Percentiles rank a stretch among this genome's conserved stretches.
phyloP scores from a whole-genome alignment of 2,888 invertebrate species.

The Marasmarcha lunaedactyla region DNA sequence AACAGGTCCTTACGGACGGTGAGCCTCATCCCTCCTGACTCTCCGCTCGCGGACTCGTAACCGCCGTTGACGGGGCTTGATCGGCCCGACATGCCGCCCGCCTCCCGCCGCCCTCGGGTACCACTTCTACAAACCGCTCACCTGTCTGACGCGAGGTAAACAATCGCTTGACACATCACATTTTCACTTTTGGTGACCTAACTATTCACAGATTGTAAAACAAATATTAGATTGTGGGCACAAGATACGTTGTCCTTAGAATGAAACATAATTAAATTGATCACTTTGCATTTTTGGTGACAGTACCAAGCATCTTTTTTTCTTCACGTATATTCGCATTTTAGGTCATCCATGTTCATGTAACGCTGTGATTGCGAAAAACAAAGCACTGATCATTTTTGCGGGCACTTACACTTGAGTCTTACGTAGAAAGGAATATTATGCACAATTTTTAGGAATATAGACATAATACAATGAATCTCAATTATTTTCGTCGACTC shows the following conservation, averaged over 20 bases:
- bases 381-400: constrained; percentile 67
- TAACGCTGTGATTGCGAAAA: constrained; percentile 72
- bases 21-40: constrained; percentile 46
- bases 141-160: constrained; percentile 66
- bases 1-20: constrained; percentile 65
- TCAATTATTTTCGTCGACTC: constrained; percentile 61
- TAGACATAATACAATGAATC: constrained; percentile 50
- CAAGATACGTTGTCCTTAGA: constrained; percentile 43
- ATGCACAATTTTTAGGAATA: constrained; percentile 38
- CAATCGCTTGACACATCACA: constrained; percentile 72
- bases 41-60: constrained; percentile 43
- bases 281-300: constrained; percentile 53
- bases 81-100: constrained; percentile 64
- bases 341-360: constrained; percentile 72
- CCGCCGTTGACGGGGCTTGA: constrained; percentile 64
- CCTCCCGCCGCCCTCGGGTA: constrained; percentile 59
- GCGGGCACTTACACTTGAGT: constrained; percentile 56
- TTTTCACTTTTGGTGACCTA: constrained; percentile 64
- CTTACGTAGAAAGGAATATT: constrained; percentile 36
- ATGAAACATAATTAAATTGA: constrained; percentile 51
- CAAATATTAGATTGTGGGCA: constrained; percentile 41
- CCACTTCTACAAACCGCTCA: constrained; percentile 66
- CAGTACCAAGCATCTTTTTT: constrained; percentile 62
- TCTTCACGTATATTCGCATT: constrained; percentile 70
- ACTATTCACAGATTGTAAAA: constrained; percentile 45